These are phyloP conservation scores for Oxygymnocypris stewartii DNA, from an alignment of 2,113 vertebrate species.

Conservation along the genomic window DNA sequence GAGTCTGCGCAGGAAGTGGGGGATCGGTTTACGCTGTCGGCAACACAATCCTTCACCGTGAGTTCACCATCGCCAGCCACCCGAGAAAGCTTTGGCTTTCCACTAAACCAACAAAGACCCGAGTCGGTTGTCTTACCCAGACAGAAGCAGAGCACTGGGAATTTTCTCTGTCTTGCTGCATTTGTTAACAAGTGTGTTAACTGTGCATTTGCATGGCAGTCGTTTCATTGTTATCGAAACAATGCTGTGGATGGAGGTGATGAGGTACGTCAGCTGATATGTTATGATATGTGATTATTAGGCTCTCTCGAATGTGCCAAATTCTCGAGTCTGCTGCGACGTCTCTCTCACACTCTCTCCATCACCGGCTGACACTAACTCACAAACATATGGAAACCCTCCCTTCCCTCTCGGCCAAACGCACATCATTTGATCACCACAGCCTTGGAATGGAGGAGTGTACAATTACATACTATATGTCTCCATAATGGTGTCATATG, in stretches of 20 bases:
- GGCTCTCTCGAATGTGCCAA: not conserved
- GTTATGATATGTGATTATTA: not conserved
- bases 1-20: constrained; percentile 70
- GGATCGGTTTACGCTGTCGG: constrained; percentile 75
- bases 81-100: constrained; percentile 54
- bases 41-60: constrained; percentile 74
- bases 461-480: constrained; percentile 27
- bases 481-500: not conserved
- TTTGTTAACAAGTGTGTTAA: constrained; percentile 10
- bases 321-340: constrained; percentile 16
- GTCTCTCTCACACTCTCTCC: constrained; percentile 9
- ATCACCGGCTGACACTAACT: constrained; percentile 17
- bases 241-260: not conserved
- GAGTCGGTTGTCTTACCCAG: constrained; percentile 57
- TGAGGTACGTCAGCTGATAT: not conserved
- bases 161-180: not conserved
- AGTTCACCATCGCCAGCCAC: constrained; percentile 70
- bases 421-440: constrained; percentile 16
- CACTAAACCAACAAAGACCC: constrained; percentile 44
- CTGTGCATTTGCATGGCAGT: not conserved
- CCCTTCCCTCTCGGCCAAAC: not conserved
- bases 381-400: constrained; percentile 10
- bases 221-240: constrained; percentile 4
- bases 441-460: not conserved
- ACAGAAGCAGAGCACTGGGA: constrained; percentile 32